Base-by-base conservation (phyloP, 2,113 vertebrate genomes). In the Rousettus leschenaultii region DNA sequence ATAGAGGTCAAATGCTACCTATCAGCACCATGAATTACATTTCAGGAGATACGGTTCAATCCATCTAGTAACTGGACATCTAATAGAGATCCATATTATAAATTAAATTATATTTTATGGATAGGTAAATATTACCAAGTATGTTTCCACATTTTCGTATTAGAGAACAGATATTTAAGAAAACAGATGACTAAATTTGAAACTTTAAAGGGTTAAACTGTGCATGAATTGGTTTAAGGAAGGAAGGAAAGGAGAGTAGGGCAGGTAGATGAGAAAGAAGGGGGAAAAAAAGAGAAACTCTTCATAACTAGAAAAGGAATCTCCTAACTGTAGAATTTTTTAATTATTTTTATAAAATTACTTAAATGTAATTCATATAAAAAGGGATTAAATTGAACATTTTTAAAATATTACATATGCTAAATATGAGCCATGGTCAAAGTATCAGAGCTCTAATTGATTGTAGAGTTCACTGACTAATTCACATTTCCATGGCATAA, bases 151-250 rank as follows among this genome's bases (percentile, higher is more conserved):
- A 86, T 63, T 90, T 88, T 95, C 77, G 9, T 45, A 40, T 65
- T 70, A 91, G 38, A 85, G 19, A 91, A 51, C 7, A 94, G 70
- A 74, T 70, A 55, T 33, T 95, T 66, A 87, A 87, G 28, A 93
- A 92, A 55, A 19, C n/a, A 65, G 1, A 6, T 89, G 18, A 80
- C 68, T 88, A 59, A 73, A 61, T 70, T 71, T 57, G 43, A 30
- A 16, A 21, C 35, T 77, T 86, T 78, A 71, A 48, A 87, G 35
- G 21, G 35, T 48, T 83, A 28, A 84, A 79, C 14, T 43, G n/a
- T 61, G 10, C 26, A 80, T 24, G 21, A 75, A 70, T 40, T 96
- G 51, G 26, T 89, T 94, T 70, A 80, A 57, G 12, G 43, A 73
- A 94, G 48, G 16, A 92, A 89, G 7, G 1, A 48, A 86, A 86